Percentiles rank a stretch among this genome's conserved stretches.
Evolutionary conservation across 2,797 vertebrate genomes (phyloP).

Genomic region (Poecilia picta): DNA sequence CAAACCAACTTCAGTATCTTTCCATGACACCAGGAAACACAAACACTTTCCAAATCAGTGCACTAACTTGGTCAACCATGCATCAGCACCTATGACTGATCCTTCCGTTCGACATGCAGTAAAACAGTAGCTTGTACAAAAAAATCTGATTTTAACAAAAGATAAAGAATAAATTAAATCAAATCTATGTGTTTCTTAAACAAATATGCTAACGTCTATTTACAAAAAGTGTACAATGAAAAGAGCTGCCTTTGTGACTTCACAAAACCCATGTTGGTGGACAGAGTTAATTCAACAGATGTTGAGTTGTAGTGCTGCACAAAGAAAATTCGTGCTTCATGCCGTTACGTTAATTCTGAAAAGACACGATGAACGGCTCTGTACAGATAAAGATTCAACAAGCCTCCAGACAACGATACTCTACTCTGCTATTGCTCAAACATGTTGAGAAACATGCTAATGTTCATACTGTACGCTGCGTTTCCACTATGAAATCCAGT

Average conservation of each 20-base stretch:
- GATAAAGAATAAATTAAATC: slow-evolving; percentile 83
- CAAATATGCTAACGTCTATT: slow-evolving; percentile 82
- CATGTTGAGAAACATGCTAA: slow-evolving; percentile 45
- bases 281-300: slow-evolving; percentile 41
- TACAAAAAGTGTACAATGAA: slow-evolving; percentile 78
- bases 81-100: slow-evolving; percentile 50
- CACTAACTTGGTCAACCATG: slow-evolving; percentile 60
- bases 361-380: slow-evolving; percentile 39
- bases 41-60: slow-evolving; percentile 72
- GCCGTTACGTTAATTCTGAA: slow-evolving; percentile 40
- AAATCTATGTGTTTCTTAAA: slow-evolving; percentile 76
- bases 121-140: slow-evolving; percentile 76
- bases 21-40: slow-evolving; percentile 71
- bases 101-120: slow-evolving; percentile 76
- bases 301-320: slow-evolving; percentile 34
- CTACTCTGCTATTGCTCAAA: slow-evolving; percentile 50
- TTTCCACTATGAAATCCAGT: slow-evolving; percentile 11
- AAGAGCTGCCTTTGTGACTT: slow-evolving; percentile 79
- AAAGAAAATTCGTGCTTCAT: slow-evolving; percentile 25
- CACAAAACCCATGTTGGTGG: slow-evolving; percentile 57
- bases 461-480: slow-evolving; percentile 19
- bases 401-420: slow-evolving; percentile 28
- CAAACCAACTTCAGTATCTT: slow-evolving; percentile 34
- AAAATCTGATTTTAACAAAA: slow-evolving; percentile 59
- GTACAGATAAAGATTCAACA: slow-evolving; percentile 44